phyloP scores from a whole-genome alignment of 2,797 vertebrate species.

The Scarus forsteni region DNA sequence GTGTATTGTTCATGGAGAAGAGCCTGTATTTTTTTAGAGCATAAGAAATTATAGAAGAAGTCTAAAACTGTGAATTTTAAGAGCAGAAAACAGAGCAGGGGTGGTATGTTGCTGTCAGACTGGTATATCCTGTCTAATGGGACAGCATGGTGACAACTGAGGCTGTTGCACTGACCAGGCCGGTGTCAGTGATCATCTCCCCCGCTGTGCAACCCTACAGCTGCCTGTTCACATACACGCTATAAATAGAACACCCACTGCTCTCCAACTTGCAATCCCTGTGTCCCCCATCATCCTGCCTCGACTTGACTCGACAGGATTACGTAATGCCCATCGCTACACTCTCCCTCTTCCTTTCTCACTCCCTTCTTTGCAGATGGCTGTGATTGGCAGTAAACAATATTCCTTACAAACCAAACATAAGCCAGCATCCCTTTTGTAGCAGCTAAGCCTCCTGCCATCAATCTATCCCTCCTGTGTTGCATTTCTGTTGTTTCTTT shows the following conservation, averaged over 20 bases:
- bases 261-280: constrained; percentile 36
- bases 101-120: constrained; percentile 3
- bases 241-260: constrained; percentile 65
- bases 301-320: constrained; percentile 37
- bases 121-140: constrained; percentile 21
- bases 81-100: not conserved
- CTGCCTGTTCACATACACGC: constrained; percentile 48
- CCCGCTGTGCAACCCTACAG: constrained; percentile 32
- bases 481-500: not conserved
- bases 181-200: constrained; percentile 33
- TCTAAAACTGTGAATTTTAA: not conserved
- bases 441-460: constrained; percentile 13
- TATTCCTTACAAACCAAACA: constrained; percentile 3
- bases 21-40: constrained; percentile 1
- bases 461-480: not conserved
- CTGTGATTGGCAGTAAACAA: constrained; percentile 43
- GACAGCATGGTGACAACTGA: constrained; percentile 23
- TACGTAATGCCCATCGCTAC: constrained; percentile 49
- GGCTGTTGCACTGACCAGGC: constrained; percentile 21
- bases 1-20: constrained; percentile 12
- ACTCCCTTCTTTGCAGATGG: constrained; percentile 16
- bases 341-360: constrained; percentile 18
- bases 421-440: constrained; percentile 1
- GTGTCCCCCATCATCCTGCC: constrained; percentile 43
- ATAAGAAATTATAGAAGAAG: not conserved